Evolutionary conservation across 1,140 invertebrate species (phyloP), one percentile per base, ranked within the genome.

Genomic region (Lasioglossum albipes): DNA sequence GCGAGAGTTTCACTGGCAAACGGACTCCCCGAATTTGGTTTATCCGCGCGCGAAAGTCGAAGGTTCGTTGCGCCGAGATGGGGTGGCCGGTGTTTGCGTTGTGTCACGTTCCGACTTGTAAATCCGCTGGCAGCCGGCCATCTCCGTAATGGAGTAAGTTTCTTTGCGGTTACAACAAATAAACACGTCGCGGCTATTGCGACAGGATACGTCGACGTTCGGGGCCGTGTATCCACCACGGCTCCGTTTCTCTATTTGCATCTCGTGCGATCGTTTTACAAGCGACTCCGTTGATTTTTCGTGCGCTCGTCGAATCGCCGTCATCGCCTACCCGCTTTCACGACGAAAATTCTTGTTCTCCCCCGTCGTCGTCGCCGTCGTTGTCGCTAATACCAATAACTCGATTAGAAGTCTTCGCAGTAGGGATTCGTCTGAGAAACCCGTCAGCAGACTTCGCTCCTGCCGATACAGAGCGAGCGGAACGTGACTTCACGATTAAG

Each of bases 401-500:
- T 83, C 75, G 70, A 81, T 86, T 86, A 86, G 76, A 69, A 70
- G 76, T 85, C 71, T 54, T 54, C 45, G n/a, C 79, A 61, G 71
- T 86, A 86, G 76, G 84, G 84, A 79, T 86, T 86, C 84, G 45
- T 79, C 81, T 72, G 73, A 64, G 80, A 86, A 86, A 79, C 84
- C 83, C 65, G 75, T 74, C 61, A 52, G 57, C 61, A 52, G 57
- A 62, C 64, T 57, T 52, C 36, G 49, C 66, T 61, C 27, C 41
- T 66, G 22, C n/a, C 20, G 69, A 36, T 59, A 65, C 77, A 66
- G 20, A 36, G 27, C n/a, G 0, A n/a, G n/a, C n/a, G 59, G n/a
- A 73, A 72, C 70, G 70, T 74, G 70, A 73, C 77, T 64, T 52
- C 10, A 31, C 59, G 9, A 78, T 78, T 72, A 78, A 64, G 61